These are phyloP conservation scores for Eulacestoma nigropectus DNA, from an alignment of 2,113 vertebrate genomes.

Conservation along the genomic window DNA sequence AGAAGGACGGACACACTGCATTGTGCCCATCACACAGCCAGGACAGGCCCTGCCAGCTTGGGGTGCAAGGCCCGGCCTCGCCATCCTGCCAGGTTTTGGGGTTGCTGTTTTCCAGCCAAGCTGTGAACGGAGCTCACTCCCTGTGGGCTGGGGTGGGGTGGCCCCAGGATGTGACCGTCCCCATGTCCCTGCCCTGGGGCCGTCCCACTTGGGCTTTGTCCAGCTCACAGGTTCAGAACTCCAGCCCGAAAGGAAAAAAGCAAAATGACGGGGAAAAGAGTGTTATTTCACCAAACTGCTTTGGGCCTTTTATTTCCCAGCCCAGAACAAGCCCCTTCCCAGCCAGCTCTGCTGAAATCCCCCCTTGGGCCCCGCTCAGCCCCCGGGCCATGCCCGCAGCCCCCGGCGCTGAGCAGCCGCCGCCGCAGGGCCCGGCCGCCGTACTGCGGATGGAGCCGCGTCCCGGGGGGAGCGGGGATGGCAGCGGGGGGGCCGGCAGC, in stretches of 20 bases:
- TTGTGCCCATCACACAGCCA: not conserved
- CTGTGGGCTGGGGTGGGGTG: not conserved
- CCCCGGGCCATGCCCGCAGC: not conserved
- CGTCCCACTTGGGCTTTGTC: not conserved
- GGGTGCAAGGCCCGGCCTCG: not conserved
- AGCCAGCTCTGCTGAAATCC: not conserved
- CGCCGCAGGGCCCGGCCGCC: not conserved
- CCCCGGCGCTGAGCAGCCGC: not conserved
- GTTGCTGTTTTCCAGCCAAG: not conserved
- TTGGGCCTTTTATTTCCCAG: not conserved
- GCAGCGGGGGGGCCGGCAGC: not conserved
- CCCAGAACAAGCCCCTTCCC: not conserved
- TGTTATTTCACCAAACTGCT: not conserved
- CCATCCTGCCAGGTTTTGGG: not conserved
- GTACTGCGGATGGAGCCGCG: not conserved
- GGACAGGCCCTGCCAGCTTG: not conserved
- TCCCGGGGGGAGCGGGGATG: not conserved
- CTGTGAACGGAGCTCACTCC: not conserved
- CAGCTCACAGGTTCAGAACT: rapidly evolving
- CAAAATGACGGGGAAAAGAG: not conserved
- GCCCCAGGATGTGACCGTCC: rapidly evolving
- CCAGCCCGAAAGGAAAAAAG: not conserved
- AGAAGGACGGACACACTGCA: rapidly evolving
- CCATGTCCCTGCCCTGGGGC: not conserved
- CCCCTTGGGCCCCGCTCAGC: rapidly evolving